Evolutionary conservation across 2,797 vertebrate genomes (phyloP).

Genomic region (Sebastes baramenuke): DNA sequence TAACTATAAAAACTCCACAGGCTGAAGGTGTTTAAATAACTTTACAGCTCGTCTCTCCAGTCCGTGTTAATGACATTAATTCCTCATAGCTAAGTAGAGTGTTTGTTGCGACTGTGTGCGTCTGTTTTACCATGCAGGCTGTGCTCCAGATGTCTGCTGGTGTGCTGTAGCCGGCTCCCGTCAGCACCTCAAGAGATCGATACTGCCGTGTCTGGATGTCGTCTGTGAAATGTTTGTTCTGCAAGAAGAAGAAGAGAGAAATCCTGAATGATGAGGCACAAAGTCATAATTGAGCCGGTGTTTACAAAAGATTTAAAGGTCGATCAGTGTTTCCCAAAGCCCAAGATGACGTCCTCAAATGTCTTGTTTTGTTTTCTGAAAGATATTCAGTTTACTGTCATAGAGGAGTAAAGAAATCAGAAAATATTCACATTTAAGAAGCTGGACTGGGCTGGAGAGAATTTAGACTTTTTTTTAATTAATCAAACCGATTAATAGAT

Average conservation of each 20-base stretch:
- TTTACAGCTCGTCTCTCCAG: not conserved
- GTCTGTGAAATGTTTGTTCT: slow-evolving; percentile 95
- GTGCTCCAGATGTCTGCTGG: slow-evolving; percentile 96
- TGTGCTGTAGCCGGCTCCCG: slow-evolving; percentile 88
- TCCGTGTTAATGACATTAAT: not conserved
- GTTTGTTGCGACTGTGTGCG: not conserved
- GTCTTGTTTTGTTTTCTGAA: fast-evolving
- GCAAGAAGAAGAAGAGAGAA: slow-evolving; percentile 1
- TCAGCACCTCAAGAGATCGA: slow-evolving; percentile 91
- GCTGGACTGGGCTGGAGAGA: too few relatives aligned
- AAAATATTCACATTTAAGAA: too few relatives aligned
- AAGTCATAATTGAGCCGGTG: not conserved
- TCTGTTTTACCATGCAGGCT: slow-evolving; percentile 88
- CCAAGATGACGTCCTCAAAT: too few relatives aligned
- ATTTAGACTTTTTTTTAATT: too few relatives aligned
- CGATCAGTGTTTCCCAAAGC: too few relatives aligned
- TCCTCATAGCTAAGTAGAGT: not conserved
- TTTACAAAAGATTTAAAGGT: not conserved
- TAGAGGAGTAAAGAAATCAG: too few relatives aligned
- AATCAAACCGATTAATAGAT: too few relatives aligned
- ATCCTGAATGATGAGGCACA: not conserved
- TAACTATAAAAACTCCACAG: not conserved
- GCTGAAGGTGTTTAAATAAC: not conserved
- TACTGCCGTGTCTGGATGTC: slow-evolving; percentile 96
- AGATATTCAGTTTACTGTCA: too few relatives aligned